phyloP scores from a whole-genome alignment of 2,888 invertebrate species.

The Zaprionus obscuricornis region DNA sequence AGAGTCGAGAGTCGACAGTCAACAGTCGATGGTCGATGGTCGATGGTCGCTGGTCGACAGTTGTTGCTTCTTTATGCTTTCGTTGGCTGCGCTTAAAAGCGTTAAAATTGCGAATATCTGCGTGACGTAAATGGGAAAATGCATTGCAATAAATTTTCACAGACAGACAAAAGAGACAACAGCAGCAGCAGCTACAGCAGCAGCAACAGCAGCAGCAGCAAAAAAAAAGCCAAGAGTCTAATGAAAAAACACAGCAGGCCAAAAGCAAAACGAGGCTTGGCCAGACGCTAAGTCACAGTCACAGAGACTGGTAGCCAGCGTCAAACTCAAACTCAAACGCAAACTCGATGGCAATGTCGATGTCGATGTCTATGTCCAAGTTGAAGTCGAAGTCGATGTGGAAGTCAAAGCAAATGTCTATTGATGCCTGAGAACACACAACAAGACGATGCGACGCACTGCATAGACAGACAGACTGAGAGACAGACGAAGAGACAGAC shows the following conservation, averaged over 20 bases:
- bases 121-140: constrained; percentile 66
- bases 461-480: constrained; percentile 10
- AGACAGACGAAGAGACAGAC: constrained; percentile 19
- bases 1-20: too few species aligned
- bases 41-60: too few species aligned
- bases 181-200: constrained; percentile 2
- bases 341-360: too few species aligned
- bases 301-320: constrained; percentile 45
- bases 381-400: too few species aligned
- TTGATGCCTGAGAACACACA: constrained; percentile 75
- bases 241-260: constrained; percentile 53
- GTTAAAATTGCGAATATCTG: constrained; percentile 63
- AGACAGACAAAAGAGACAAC: constrained; percentile 42
- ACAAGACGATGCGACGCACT: constrained; percentile 26
- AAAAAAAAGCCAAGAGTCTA: constrained; percentile 45
- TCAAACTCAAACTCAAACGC: constrained; percentile 39
- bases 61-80: too few species aligned
- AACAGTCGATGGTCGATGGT: too few species aligned
- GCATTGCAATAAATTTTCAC: constrained; percentile 68
- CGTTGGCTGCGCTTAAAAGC: constrained; percentile 55
- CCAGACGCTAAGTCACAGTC: constrained; percentile 15
- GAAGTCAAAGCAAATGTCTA: constrained; percentile 42
- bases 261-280: constrained; percentile 47
- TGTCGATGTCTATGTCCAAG: too few species aligned
- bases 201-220: constrained; percentile 11